Conservation (phyloP, 2,888 invertebrate genomes). For the Resseliella maxima region DNA sequence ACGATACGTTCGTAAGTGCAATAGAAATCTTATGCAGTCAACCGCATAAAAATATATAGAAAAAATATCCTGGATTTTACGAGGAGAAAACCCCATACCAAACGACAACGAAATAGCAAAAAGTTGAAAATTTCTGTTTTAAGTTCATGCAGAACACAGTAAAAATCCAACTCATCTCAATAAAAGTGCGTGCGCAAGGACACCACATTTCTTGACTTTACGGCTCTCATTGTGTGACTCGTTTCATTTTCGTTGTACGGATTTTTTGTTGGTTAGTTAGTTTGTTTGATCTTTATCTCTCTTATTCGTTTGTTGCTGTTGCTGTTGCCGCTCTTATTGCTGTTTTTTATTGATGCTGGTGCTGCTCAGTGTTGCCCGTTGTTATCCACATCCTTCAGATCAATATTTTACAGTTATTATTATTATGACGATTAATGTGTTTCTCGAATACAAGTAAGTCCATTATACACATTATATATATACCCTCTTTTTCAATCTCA, state of each 20-base stretch:
- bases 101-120: background rate
- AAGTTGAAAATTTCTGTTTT: background rate
- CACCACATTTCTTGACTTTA: background rate
- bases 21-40: background rate
- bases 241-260: background rate
- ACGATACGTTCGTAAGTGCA: background rate
- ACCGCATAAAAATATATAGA: background rate
- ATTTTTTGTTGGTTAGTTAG: no score
- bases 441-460: conserved; percentile 14
- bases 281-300: no score
- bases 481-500: background rate
- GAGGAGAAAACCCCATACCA: background rate
- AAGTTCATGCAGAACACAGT: conserved; percentile 43
- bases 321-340: background rate
- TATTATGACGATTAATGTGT: conserved; percentile 39
- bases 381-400: conserved; percentile 14
- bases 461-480: background rate
- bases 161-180: conserved; percentile 46
- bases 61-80: background rate
- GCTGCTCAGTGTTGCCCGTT: background rate
- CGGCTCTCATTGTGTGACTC: background rate
- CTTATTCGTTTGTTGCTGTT: background rate
- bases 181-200: conserved; percentile 53
- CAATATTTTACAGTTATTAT: conserved; percentile 48
- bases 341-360: background rate